A percentile compares a stretch with the other conserved stretches of the same genome.
Conservation (phyloP, 2,888 invertebrate species). For the Trichogramma evanescens region DNA sequence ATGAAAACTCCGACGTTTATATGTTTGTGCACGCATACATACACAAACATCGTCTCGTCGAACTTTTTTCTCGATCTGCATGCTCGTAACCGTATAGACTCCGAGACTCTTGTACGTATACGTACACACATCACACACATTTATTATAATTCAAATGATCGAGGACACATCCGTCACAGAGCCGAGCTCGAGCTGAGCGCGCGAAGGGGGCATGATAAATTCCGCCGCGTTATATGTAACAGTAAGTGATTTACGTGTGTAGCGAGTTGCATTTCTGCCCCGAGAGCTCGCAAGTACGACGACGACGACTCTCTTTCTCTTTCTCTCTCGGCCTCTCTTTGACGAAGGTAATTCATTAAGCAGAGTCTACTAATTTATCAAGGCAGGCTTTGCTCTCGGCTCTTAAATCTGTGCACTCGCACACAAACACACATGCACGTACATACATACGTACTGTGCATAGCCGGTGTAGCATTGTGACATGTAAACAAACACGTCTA, state of each 20-base stretch:
- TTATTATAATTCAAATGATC: conserved; percentile 4
- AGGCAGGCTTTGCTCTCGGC: neutral
- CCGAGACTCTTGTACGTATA: too few relatives aligned
- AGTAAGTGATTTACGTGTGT: conserved; percentile 17
- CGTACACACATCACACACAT: neutral
- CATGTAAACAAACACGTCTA: conserved; percentile 3
- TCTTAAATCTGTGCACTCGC: neutral
- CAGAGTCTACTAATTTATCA: conserved; percentile 18
- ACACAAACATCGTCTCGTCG: too few relatives aligned
- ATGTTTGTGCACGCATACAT: neutral
- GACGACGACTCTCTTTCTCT: neutral
- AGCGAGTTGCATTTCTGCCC: conserved; percentile 8
- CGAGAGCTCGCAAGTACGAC: neutral
- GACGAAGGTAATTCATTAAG: conserved; percentile 4
- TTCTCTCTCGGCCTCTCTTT: neutral
- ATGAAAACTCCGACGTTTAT: too few relatives aligned
- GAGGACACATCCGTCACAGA: conserved; percentile 21
- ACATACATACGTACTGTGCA: neutral
- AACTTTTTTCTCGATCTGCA: too few relatives aligned
- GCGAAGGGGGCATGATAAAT: conserved; percentile 12
- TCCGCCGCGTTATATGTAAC: neutral
- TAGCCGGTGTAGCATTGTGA: neutral
- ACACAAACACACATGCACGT: neutral
- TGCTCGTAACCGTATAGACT: too few relatives aligned
- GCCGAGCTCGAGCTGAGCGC: neutral